Base-by-base conservation (phyloP, 2,113 vertebrate genomes). In the Notothenia coriiceps region DNA sequence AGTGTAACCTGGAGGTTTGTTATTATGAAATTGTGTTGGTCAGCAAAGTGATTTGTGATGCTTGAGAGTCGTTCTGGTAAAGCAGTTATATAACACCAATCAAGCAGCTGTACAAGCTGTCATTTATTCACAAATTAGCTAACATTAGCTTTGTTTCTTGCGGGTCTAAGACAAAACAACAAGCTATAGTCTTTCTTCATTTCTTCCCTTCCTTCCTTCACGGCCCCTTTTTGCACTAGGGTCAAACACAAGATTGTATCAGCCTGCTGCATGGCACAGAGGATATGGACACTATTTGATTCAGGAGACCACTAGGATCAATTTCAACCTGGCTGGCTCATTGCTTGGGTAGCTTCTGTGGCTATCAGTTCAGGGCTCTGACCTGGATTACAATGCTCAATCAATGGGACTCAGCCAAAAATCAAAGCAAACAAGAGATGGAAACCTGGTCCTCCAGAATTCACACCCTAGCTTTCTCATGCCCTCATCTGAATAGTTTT, bases 221-320 rank as follows among this genome's bases (percentile, higher is more conserved):
- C n/a, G 59, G 33, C 68, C 70, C 77, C 22, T 18, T 56, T 74
- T 67, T 78, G 59, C 62, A 43, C 64, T 56, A 40, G 86, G 80
- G 88, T 94, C 85, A 93, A 85, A 75, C 62, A 88, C 78, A 84
- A 90, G 71, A 91, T 88, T 91, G 86, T 91, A 87, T 90, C 82
- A 72, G 86, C 79, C 82, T 76, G 86, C 89, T 60, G 79, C 73
- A 80, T 77, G 65, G 77, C 78, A 79, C 83, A 71, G 87, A 90
- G 89, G 90, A 88, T 90, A 93, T 93, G 85, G 70, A 92, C 82
- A 84, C 70, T 86, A 82, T 91, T 92, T 85, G 86, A 92, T 92
- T 91, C 77, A 10, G 60, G 74, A 72, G 87, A 84, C 86, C 55
- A 66, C 86, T 79, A 71, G 82, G 92, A 95, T 94, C 93, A 91